Evolutionary conservation across 2,888 invertebrate genomes (phyloP), one percentile per base, ranked within the genome.

Genomic region (Caenorhabditis sp.): DNA sequence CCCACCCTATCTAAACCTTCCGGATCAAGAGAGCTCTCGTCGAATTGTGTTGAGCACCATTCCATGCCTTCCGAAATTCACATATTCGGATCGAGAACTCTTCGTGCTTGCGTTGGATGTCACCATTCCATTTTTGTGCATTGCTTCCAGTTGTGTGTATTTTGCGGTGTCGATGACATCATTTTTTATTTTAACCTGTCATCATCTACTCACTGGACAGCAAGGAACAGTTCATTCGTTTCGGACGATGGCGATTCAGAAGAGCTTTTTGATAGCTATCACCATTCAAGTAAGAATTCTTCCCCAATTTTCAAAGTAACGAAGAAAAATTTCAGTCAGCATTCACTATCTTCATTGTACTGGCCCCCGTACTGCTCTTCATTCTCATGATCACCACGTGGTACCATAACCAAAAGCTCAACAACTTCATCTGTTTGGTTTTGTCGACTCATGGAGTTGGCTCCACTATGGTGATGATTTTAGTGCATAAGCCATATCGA

Each of bases 401-500:
- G 49, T 22, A 49, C 7, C 49, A 49, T 49, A 19, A 49, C 10
- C 1, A 22, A 19, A 22, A 49, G 19, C 49, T n/a, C 6, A 49
- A 22, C 19, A 49, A 49, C 19, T 10, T 38, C 12, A 38, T 38
- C 6, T 38, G 38, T 12, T 38, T 38, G 12, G 38, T 38, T 38
- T 10, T 38, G 38, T 70, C 69, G 8, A 12, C 26, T 5, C 64
- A 64, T 28, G 64, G 64, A 26, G 49, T 28, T 19, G 64, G 64
- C 38, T 47, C 47, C 16, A 64, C 64, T 19, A 31, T 66, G 5
- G 49, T 66, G 1, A 66, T 66, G 66, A n/a, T 66, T 0, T 19
- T 66, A 3, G 66, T 51, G 44, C 66, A 66, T n/a, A 49, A 35
- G n/a, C 66, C 66, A 6, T 66, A 66, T 19, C 49, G 66, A 5